These are phyloP conservation scores for Acrossocheilus fasciatus DNA, from an alignment of 2,797 vertebrate species.

Conservation along the genomic window DNA sequence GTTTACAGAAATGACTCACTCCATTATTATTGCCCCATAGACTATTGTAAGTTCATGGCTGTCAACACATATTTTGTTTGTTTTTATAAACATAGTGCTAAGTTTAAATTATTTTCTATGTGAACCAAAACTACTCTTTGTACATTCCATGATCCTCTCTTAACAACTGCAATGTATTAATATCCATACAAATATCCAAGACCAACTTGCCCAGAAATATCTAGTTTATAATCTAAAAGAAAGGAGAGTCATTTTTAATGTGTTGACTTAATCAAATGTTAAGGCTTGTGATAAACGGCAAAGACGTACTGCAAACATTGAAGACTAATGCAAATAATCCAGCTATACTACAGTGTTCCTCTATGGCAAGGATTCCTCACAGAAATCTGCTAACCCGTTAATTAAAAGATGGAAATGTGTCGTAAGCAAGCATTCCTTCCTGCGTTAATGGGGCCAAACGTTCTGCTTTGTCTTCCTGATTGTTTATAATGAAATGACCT, in stretches of 20 bases:
- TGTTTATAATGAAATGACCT: constrained; percentile 65
- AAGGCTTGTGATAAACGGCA: not conserved
- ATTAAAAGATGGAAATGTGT: constrained; percentile 49
- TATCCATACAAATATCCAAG: not conserved
- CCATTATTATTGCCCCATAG: not conserved
- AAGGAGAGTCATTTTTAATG: not conserved
- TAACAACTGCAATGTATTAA: not conserved
- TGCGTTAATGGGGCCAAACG: constrained; percentile 48
- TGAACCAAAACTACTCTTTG: not conserved
- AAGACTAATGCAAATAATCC: constrained; percentile 9
- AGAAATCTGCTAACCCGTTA: constrained; percentile 2
- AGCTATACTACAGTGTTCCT: not conserved
- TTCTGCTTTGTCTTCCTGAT: constrained; percentile 62
- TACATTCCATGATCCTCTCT: not conserved
- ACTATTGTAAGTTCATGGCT: not conserved
- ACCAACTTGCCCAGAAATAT: not conserved
- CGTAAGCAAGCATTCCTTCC: constrained; percentile 38
- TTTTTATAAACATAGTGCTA: not conserved
- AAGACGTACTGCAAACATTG: constrained; percentile 15
- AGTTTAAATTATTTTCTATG: not conserved
- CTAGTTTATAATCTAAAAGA: not conserved
- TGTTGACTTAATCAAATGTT: constrained; percentile 36
- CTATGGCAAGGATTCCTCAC: constrained; percentile 9
- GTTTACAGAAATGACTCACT: constrained; percentile 22
- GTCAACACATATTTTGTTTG: not conserved